Conservation (phyloP, 2,797 vertebrate species). For the Crotalus adamanteus region DNA sequence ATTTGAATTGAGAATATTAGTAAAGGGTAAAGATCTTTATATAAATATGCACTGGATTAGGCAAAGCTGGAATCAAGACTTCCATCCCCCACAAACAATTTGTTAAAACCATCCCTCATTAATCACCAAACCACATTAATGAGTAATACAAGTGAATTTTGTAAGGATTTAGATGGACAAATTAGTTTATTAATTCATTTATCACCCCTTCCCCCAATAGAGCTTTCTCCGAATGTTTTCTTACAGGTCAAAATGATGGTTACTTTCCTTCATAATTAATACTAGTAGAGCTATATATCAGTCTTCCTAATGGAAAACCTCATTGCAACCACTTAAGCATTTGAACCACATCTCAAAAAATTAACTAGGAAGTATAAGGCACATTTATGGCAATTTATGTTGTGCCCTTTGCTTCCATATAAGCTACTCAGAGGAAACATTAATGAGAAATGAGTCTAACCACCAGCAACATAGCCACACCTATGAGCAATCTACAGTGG, state of each 20-base stretch:
- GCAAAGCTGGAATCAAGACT: background rate
- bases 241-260: background rate
- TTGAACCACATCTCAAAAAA: conserved; percentile 6
- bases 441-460: background rate
- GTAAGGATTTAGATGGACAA: background rate
- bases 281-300: background rate
- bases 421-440: background rate
- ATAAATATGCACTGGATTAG: background rate
- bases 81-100: background rate
- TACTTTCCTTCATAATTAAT: conserved; percentile 4
- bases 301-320: background rate
- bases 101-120: background rate
- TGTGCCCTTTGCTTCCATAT: background rate
- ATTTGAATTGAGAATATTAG: background rate
- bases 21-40: background rate
- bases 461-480: background rate
- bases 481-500: background rate
- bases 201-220: background rate
- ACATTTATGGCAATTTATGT: background rate
- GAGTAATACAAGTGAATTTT: background rate
- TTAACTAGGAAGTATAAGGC: background rate
- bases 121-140: background rate
- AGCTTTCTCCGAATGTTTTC: background rate
- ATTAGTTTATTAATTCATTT: background rate
- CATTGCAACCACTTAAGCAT: background rate